phyloP scores from a whole-genome alignment of 2,888 invertebrate species.

The Hypena proboscidalis region DNA sequence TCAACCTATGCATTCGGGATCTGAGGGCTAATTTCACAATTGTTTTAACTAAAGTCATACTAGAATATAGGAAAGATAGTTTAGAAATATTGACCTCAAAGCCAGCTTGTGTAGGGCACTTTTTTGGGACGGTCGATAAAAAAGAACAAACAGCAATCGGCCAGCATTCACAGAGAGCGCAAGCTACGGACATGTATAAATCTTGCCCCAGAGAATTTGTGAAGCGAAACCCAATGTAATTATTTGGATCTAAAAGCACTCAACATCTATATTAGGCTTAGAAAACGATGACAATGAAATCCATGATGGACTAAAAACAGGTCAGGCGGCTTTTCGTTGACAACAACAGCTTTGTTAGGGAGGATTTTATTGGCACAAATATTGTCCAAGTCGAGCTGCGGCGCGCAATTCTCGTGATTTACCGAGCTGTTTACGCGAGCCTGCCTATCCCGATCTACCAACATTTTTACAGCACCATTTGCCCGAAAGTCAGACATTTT shows the following conservation, averaged over 20 bases:
- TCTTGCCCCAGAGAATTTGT: not conserved
- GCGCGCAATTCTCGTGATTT: slow-evolving; percentile 78
- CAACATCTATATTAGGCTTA: slow-evolving; percentile 44
- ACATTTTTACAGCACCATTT: slow-evolving; percentile 75
- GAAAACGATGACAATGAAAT: slow-evolving; percentile 60
- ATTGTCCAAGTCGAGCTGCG: slow-evolving; percentile 78
- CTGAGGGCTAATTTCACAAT: slow-evolving; percentile 3
- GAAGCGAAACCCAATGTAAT: not conserved
- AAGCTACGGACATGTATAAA: no score
- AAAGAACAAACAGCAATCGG: no score
- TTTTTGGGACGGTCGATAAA: no score
- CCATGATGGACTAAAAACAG: slow-evolving; percentile 73
- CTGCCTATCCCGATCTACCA: slow-evolving; percentile 69
- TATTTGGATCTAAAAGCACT: slow-evolving; percentile 24
- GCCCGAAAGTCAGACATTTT: slow-evolving; percentile 69
- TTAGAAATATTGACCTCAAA: not conserved
- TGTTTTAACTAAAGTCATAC: not conserved
- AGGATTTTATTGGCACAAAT: slow-evolving; percentile 83
- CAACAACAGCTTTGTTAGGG: slow-evolving; percentile 82
- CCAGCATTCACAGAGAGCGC: no score
- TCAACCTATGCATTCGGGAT: slow-evolving; percentile 15
- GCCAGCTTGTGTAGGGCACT: no score
- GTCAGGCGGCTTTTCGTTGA: slow-evolving; percentile 76
- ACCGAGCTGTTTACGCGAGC: slow-evolving; percentile 80
- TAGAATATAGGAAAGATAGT: not conserved